Conservation (phyloP, 2,113 vertebrate species). For the Dasyprocta punctata region DNA sequence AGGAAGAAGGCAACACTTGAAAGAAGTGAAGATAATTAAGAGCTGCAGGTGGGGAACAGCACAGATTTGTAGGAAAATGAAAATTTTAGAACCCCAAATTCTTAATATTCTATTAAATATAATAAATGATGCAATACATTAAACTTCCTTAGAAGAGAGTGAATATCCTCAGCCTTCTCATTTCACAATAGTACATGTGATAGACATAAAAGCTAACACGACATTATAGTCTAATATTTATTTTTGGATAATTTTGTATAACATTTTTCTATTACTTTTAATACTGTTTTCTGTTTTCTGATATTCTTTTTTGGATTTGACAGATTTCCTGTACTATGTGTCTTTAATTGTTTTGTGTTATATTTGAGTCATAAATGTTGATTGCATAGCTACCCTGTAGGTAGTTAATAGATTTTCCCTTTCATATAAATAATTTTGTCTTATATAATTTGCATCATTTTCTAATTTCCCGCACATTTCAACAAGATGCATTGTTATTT, state of each 20-base stretch:
- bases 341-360: not conserved
- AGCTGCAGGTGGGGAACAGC: not conserved
- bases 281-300: not conserved
- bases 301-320: not conserved
- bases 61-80: not conserved
- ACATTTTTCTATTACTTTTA: not conserved
- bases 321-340: not conserved
- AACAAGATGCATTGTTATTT: constrained; percentile 7
- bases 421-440: not conserved
- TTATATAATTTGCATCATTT: not conserved
- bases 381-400: not conserved
- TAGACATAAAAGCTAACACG: not conserved
- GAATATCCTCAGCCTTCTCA: accelerated
- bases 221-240: not conserved
- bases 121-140: not conserved
- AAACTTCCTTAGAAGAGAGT: not conserved
- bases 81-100: not conserved
- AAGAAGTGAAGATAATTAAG: not conserved
- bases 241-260: not conserved
- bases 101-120: not conserved
- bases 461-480: not conserved
- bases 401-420: constrained; percentile 3
- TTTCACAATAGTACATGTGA: not conserved
- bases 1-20: not conserved
- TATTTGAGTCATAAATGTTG: not conserved